Conservation (phyloP, 2,888 invertebrate genomes). For the Actias luna region DNA sequence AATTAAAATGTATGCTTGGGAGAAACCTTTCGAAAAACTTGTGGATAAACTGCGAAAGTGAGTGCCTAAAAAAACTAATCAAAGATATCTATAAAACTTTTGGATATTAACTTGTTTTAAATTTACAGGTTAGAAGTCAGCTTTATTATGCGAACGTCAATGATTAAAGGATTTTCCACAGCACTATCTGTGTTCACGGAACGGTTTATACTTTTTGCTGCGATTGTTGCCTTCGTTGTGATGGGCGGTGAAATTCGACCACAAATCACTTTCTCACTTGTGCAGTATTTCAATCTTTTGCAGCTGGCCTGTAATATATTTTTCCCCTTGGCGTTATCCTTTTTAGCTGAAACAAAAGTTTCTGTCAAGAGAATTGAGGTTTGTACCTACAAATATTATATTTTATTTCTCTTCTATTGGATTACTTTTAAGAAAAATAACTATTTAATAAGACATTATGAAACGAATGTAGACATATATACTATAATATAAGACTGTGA, state of each 20-base stretch:
- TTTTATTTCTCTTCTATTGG: background rate
- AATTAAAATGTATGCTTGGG: conserved; percentile 95
- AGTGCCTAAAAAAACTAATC: conserved; percentile 31
- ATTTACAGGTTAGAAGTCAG: conserved; percentile 85
- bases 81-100: background rate
- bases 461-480: too few relatives aligned
- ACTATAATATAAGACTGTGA: too few relatives aligned
- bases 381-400: conserved; percentile 24
- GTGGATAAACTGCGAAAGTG: conserved; percentile 86
- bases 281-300: conserved; percentile 89
- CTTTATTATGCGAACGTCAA: conserved; percentile 84
- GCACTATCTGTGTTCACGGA: conserved; percentile 90
- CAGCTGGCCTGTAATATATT: conserved; percentile 85
- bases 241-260: conserved; percentile 82
- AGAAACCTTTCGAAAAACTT: conserved; percentile 87
- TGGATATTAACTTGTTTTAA: background rate
- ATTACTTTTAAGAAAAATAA: background rate
- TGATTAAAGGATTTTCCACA: conserved; percentile 84
- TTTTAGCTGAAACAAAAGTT: conserved; percentile 84
- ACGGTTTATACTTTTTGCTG: conserved; percentile 90
- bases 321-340: conserved; percentile 83
- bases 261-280: conserved; percentile 88
- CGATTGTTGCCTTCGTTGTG: conserved; percentile 88
- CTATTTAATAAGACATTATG: too few relatives aligned
- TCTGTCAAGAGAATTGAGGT: conserved; percentile 85